phyloP scores from a whole-genome alignment of 2,888 invertebrate species.

The Drosophila subsilvestris region DNA sequence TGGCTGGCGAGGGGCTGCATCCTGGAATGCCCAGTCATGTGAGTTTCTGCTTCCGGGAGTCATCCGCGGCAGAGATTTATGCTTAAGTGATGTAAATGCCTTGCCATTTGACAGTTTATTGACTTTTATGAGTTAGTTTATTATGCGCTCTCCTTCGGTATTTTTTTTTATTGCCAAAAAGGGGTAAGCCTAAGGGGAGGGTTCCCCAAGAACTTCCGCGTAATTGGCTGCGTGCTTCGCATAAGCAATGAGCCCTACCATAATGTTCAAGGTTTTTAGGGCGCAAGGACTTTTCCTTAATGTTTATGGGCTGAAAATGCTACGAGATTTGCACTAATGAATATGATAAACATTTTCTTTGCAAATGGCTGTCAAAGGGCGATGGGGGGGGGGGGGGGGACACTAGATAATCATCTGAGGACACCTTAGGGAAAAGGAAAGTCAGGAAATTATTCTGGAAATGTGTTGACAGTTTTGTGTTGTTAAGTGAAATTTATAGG shows the following conservation, averaged over 20 bases:
- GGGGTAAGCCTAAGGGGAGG: constrained; percentile 4
- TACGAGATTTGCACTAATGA: constrained; percentile 38
- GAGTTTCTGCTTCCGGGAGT: constrained; percentile 6
- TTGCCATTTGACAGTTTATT: constrained; percentile 71
- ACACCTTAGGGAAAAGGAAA: constrained; percentile 11
- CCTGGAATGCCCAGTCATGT: constrained; percentile 14
- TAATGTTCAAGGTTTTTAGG: constrained; percentile 4
- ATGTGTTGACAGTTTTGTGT: neutral
- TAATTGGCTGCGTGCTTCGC: constrained; percentile 44
- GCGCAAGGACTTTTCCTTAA: neutral
- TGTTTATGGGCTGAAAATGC: constrained; percentile 35
- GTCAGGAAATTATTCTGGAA: constrained; percentile 13
- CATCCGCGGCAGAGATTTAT: constrained; percentile 48
- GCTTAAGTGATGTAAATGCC: constrained; percentile 64
- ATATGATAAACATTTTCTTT: constrained; percentile 44
- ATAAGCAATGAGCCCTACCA: constrained; percentile 31
- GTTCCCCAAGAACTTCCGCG: constrained; percentile 14
- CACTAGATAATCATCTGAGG: constrained; percentile 24
- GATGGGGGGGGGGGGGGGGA: constrained; percentile 18
- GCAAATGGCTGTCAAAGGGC: constrained; percentile 10
- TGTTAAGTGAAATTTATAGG: constrained; percentile 3
- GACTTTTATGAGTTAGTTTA: constrained; percentile 73
- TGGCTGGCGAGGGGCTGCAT: constrained; percentile 23
- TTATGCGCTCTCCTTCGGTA: constrained; percentile 30
- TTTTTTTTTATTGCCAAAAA: constrained; percentile 37